Conservation (phyloP, 2,113 vertebrate genomes). For the Salminus brasiliensis region DNA sequence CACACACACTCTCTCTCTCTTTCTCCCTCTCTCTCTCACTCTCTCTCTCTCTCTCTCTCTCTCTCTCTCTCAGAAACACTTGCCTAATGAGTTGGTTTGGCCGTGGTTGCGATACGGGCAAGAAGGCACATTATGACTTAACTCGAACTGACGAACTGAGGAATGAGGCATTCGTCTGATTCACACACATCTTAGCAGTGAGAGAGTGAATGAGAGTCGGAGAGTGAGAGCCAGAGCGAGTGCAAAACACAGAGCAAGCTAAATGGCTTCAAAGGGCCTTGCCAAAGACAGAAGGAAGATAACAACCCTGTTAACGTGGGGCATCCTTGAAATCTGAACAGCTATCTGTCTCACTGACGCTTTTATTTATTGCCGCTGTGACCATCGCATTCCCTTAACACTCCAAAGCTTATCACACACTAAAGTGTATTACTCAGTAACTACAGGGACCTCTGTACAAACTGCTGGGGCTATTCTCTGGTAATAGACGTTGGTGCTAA, state of each 20-base stretch:
- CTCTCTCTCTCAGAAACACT: constrained; percentile 53
- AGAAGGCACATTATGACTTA: constrained; percentile 53
- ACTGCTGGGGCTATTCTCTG: too few relatives aligned
- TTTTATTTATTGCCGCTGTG: neutral
- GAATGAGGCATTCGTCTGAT: constrained; percentile 41
- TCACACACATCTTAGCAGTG: constrained; percentile 34
- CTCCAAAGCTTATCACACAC: too few relatives aligned
- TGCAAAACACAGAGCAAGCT: neutral
- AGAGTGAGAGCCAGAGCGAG: constrained; percentile 12
- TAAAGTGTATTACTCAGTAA: too few relatives aligned
- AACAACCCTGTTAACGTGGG: neutral
- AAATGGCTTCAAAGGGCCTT: neutral
- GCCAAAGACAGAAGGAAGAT: neutral
- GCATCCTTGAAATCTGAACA: neutral
- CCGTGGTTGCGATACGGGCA: constrained; percentile 65
- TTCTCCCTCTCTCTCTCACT: neutral
- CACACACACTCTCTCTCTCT: constrained; percentile 37
- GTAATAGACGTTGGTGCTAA: too few relatives aligned
- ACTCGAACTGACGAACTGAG: constrained; percentile 46
- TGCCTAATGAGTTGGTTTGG: constrained; percentile 78
- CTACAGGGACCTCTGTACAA: too few relatives aligned
- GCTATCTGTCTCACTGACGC: too few relatives aligned
- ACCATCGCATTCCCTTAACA: neutral
- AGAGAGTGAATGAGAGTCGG: neutral
- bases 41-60: constrained; percentile 20